These are phyloP conservation scores for Dermolepida albohirtum DNA, from an alignment of 2,888 invertebrate genomes.

Conservation along the genomic window DNA sequence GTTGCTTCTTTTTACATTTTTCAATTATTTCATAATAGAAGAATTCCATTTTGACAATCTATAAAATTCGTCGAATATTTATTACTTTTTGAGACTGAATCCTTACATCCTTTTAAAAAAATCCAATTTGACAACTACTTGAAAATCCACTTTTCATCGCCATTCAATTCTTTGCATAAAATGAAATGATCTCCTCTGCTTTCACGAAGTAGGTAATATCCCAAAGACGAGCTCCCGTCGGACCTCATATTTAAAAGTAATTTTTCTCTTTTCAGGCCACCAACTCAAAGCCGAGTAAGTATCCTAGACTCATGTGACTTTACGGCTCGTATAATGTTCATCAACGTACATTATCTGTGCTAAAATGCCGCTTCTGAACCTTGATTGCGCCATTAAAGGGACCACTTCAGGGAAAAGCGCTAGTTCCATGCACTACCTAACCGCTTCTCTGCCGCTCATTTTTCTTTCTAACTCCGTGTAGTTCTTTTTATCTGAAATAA, in stretches of 20 bases:
- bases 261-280: conserved; percentile 4
- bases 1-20: too few relatives aligned
- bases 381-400: conserved; percentile 19
- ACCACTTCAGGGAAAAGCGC: conserved; percentile 23
- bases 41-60: too few relatives aligned
- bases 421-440: conserved; percentile 20
- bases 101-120: too few relatives aligned
- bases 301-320: conserved; percentile 20
- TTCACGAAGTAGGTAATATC: neutral
- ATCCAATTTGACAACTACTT: too few relatives aligned
- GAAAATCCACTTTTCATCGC: conserved; percentile 9
- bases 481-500: conserved; percentile 35
- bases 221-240: neutral
- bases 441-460: neutral
- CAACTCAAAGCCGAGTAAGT: neutral
- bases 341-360: conserved; percentile 30
- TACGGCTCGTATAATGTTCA: conserved; percentile 37
- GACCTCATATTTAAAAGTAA: conserved; percentile 8
- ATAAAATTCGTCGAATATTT: too few relatives aligned
- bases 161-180: conserved; percentile 2
- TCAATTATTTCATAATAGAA: too few relatives aligned
- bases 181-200: conserved; percentile 7
- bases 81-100: too few relatives aligned
- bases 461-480: neutral
- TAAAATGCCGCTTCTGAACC: conserved; percentile 15